Percentiles rank a stretch among this genome's conserved stretches.
These are phyloP conservation scores for Notolabrus celidotus DNA, from an alignment of 2,797 vertebrate genomes.

Conservation along the genomic window DNA sequence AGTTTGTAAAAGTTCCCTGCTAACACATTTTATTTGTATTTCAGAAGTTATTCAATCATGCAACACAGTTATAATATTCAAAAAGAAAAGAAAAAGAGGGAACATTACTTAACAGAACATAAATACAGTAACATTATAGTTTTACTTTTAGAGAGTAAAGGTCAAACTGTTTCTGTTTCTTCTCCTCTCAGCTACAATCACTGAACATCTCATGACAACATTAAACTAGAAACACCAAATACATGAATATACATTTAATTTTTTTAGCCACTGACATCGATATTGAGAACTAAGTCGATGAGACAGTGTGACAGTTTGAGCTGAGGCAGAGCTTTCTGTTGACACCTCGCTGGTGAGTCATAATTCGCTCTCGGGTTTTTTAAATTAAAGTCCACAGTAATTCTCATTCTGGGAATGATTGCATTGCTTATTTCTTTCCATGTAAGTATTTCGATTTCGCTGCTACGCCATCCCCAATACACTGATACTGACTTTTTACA, in stretches of 20 bases:
- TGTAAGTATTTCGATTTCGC: conserved; percentile 26
- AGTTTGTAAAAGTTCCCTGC: too few species aligned
- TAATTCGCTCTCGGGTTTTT: conserved; percentile 68
- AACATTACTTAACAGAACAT: neutral
- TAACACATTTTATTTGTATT: too few species aligned
- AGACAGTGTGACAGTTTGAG: conserved; percentile 60
- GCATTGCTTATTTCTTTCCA: conserved; percentile 43
- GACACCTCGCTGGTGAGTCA: conserved; percentile 65
- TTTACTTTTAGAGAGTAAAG: conserved; percentile 13
- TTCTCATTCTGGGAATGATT: conserved; percentile 53
- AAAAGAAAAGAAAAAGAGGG: too few species aligned
- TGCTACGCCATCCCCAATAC: neutral
- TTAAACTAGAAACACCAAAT: conserved; percentile 43
- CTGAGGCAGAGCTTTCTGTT: conserved; percentile 64
- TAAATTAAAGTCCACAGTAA: conserved; percentile 66
- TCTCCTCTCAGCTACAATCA: neutral
- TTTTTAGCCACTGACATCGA: conserved; percentile 62
- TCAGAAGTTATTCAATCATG: too few species aligned
- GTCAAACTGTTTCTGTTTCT: conserved; percentile 20
- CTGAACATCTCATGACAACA: conserved; percentile 21
- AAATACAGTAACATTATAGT: too few species aligned
- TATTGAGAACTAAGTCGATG: conserved; percentile 47
- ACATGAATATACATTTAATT: conserved; percentile 48
- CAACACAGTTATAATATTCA: too few species aligned
- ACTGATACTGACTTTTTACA: conserved; percentile 18